Evolutionary conservation across 2,888 invertebrate genomes (phyloP), one percentile per base, ranked within the genome.

Genomic region (Drosophila macrospina): DNA sequence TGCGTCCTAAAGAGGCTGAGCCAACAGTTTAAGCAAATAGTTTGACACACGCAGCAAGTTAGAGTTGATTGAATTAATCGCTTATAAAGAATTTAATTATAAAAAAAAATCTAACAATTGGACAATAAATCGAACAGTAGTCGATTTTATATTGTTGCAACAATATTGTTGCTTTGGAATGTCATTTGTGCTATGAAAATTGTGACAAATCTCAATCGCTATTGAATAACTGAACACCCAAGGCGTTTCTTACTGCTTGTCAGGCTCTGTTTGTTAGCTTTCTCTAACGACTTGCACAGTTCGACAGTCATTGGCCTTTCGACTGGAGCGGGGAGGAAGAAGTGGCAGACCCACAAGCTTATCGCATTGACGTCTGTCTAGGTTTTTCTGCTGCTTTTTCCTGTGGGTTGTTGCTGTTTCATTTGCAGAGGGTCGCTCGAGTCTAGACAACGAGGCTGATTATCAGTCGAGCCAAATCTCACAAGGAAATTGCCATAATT

Each of bases 401-500:
- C 88, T 78, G 82, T 88, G 88, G 82, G 83, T 69, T 69, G 86
- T 20, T 20, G 20, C 20, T 20, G 20, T 20, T 20, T 20, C 20
- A 2, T 3, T 36, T 47, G 47, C 39, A 24, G 42, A 59, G 69
- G 64, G 57, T 57, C 78, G 55, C 54, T 63, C 52, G 7, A 59
- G 82, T 83, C 82, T 83, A 83, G 82, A 83, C 80, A 44, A 37
- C 61, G 50, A 41, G 55, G 64, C 69, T 68, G 67, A 71, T 88
- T 83, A 83, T 83, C 83, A 79, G 45, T 24, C 34, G 55, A 41
- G 51, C 34, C 37, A 83, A 70, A 88, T 83, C 86, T 79, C 39
- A 51, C 65, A 59, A 83, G 86, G 86, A 83, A 83, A 83, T 88
- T 79, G 88, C 83, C 70, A 76, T 51, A 69, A 69, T 65, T 68